Conservation (phyloP, 2,888 invertebrate genomes). For the Temnothorax ravouxi region DNA sequence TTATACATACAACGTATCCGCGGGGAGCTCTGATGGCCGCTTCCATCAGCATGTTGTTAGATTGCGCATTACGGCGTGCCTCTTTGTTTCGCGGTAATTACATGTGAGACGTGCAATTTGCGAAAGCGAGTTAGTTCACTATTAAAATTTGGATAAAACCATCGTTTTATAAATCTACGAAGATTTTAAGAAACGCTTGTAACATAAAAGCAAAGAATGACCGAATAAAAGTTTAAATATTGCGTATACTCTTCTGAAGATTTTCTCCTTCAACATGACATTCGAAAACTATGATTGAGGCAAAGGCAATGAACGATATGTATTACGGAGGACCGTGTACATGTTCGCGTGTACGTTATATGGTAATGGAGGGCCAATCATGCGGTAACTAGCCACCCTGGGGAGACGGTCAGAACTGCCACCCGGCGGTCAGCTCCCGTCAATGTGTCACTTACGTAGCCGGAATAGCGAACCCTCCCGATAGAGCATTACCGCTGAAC, state of each 20-base stretch:
- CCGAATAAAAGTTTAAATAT: neutral
- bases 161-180: neutral
- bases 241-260: neutral
- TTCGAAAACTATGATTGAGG: slow-evolving; percentile 56
- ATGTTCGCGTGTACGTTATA: slow-evolving; percentile 80
- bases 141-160: slow-evolving; percentile 12
- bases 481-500: slow-evolving; percentile 76
- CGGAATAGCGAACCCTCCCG: slow-evolving; percentile 83
- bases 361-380: slow-evolving; percentile 87
- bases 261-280: slow-evolving; percentile 27
- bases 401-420: slow-evolving; percentile 85
- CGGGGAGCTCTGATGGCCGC: slow-evolving; percentile 58
- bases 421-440: slow-evolving; percentile 85
- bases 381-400: slow-evolving; percentile 86
- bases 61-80: slow-evolving; percentile 1
- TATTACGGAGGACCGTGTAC: slow-evolving; percentile 73
- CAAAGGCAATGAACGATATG: slow-evolving; percentile 67
- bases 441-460: slow-evolving; percentile 86
- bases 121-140: neutral
- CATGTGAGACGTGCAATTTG: slow-evolving; percentile 14
- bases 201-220: neutral
- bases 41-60: slow-evolving; percentile 57
- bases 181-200: neutral
- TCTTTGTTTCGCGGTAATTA: slow-evolving; percentile 44
- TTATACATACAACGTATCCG: slow-evolving; percentile 41